phyloP scores from a whole-genome alignment of 1,140 invertebrate genomes.

The Chrysomallon squamiferum region DNA sequence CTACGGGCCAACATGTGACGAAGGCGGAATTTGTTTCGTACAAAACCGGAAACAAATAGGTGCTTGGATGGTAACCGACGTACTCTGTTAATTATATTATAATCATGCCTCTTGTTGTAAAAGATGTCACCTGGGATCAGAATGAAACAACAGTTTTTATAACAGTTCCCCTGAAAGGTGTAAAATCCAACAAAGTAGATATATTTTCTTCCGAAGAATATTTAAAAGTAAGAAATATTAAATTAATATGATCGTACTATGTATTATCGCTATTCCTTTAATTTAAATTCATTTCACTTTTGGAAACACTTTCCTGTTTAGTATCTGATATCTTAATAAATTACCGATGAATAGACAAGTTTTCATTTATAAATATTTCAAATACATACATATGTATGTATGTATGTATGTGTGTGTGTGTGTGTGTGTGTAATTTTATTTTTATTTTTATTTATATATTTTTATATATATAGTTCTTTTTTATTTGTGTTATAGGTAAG shows the following conservation, averaged over 20 bases:
- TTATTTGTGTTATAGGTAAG: slow-evolving; percentile 41
- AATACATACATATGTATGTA: neutral
- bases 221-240: slow-evolving; percentile 48
- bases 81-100: no score
- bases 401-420: neutral
- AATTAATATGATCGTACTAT: neutral
- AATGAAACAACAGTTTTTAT: slow-evolving; percentile 52
- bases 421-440: no score
- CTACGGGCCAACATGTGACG: no score
- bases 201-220: slow-evolving; percentile 60
- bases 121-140: slow-evolving; percentile 61
- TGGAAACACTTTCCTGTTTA: neutral
- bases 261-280: neutral
- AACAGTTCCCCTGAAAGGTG: slow-evolving; percentile 60
- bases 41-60: no score
- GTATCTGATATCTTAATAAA: neutral
- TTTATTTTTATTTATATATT: no score
- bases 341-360: neutral
- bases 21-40: no score
- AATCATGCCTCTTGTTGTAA: slow-evolving; percentile 59
- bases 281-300: neutral
- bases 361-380: neutral
- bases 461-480: no score
- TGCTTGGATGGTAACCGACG: no score
- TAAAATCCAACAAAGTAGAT: slow-evolving; percentile 59